Evolutionary conservation across 1,140 invertebrate species (phyloP).

Genomic region (Dendrolimus punctatus): DNA sequence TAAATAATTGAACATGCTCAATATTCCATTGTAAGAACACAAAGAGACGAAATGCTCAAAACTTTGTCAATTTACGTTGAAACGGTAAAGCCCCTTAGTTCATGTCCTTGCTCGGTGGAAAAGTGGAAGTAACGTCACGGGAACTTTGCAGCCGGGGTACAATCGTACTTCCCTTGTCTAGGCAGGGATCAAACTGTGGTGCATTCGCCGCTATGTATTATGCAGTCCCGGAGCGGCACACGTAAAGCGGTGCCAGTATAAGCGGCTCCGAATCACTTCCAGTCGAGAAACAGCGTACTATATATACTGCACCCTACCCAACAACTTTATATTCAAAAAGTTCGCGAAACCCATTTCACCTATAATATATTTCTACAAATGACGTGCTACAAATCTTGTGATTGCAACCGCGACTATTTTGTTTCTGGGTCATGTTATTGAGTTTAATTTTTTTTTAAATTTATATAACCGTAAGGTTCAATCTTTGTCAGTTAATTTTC

Average conservation of each 20-base stretch:
- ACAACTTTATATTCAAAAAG: constrained; percentile 46
- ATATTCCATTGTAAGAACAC: constrained; percentile 56
- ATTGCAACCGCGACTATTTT: constrained; percentile 12
- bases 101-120: constrained; percentile 55
- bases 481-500: too few species aligned
- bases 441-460: too few species aligned
- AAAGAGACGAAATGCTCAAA: constrained; percentile 63
- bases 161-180: constrained; percentile 67
- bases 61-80: constrained; percentile 64
- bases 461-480: too few species aligned
- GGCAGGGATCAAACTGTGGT: constrained; percentile 66
- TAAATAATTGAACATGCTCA: constrained; percentile 61
- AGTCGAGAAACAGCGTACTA: constrained; percentile 20
- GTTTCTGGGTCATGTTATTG: too few species aligned
- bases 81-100: constrained; percentile 57
- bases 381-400: constrained; percentile 30
- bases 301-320: constrained; percentile 46
- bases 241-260: constrained; percentile 34
- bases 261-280: constrained; percentile 56
- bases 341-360: constrained; percentile 31
- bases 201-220: constrained; percentile 68
- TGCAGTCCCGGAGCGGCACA: constrained; percentile 41
- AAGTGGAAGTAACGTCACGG: constrained; percentile 61
- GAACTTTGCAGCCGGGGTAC: constrained; percentile 50
- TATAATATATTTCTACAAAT: too few species aligned